Evolutionary conservation across 2,113 vertebrate genomes (phyloP).

Genomic region (Tamias sibiricus): DNA sequence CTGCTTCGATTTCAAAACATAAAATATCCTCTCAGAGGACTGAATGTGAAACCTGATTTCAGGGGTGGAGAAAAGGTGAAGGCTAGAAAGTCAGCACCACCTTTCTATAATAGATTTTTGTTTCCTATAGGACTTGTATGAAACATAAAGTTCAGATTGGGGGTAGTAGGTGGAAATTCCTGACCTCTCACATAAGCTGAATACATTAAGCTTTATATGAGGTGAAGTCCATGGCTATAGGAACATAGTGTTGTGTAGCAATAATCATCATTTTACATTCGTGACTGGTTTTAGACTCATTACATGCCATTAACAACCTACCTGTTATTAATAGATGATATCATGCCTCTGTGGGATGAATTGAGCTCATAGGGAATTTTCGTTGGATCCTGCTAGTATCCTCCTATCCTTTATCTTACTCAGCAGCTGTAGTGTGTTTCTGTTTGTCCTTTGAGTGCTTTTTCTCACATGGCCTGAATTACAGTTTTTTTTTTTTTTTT

Average conservation of each 20-base stretch:
- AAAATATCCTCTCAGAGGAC: neutral
- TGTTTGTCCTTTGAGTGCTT: slow-evolving; percentile 6
- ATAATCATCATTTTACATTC: neutral
- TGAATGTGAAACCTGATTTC: neutral
- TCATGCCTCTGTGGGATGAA: neutral
- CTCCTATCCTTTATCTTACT: neutral
- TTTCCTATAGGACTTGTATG: neutral
- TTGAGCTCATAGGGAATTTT: neutral
- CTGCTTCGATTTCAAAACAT: slow-evolving; percentile 20
- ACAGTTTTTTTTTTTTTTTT: slow-evolving; percentile 14
- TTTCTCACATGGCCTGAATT: neutral
- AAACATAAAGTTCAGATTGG: neutral
- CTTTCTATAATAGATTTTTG: neutral
- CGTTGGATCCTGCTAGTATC: neutral
- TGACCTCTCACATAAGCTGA: neutral
- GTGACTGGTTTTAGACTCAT: neutral
- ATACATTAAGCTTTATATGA: neutral
- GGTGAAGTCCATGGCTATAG: neutral
- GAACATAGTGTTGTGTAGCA: accelerated
- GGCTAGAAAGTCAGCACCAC: neutral
- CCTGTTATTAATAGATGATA: neutral
- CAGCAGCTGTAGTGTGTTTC: neutral
- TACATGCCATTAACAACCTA: neutral
- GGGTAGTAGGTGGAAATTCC: neutral
- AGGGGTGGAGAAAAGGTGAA: neutral